Percentiles rank a stretch among this genome's conserved stretches.
Conservation (phyloP, 2,797 vertebrate genomes). For the Gallinago nigripennis region DNA sequence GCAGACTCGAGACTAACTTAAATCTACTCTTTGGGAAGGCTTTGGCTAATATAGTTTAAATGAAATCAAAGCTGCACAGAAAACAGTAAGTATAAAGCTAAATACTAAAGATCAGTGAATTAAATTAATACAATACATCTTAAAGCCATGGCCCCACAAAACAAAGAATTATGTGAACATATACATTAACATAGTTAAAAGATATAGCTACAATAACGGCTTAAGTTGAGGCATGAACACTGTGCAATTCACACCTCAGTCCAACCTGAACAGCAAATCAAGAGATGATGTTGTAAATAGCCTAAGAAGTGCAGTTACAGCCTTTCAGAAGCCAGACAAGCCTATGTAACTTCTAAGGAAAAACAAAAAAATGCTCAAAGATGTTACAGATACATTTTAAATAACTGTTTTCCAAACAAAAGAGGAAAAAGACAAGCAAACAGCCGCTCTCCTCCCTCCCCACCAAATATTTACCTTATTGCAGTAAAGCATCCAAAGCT, state of each 20-base stretch:
- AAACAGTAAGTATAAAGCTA: not conserved
- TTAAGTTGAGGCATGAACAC: not conserved
- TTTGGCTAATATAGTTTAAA: not conserved
- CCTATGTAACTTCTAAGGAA: not conserved
- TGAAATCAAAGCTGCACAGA: not conserved
- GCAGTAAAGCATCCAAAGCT: slow-evolving; percentile 99
- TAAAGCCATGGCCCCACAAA: not conserved
- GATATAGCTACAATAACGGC: not conserved
- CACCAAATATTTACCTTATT: slow-evolving; percentile 84
- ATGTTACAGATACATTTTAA: not conserved
- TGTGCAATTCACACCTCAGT: not conserved
- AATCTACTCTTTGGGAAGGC: not conserved
- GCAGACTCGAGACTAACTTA: not conserved
- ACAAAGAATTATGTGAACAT: not conserved
- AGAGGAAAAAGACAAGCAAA: not conserved
- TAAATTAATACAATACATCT: not conserved
- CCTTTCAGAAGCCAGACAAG: not conserved
- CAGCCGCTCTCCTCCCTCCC: too few species aligned
- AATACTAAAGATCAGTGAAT: not conserved
- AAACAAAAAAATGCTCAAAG: not conserved
- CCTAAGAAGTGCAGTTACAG: not conserved
- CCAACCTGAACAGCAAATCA: not conserved
- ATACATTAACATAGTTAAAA: not conserved
- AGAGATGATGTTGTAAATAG: not conserved
- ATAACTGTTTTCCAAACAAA: not conserved